Percentiles rank a stretch among this genome's conserved stretches.
phyloP scores from a whole-genome alignment of 2,113 vertebrate genomes.

The Colaptes auratus region DNA sequence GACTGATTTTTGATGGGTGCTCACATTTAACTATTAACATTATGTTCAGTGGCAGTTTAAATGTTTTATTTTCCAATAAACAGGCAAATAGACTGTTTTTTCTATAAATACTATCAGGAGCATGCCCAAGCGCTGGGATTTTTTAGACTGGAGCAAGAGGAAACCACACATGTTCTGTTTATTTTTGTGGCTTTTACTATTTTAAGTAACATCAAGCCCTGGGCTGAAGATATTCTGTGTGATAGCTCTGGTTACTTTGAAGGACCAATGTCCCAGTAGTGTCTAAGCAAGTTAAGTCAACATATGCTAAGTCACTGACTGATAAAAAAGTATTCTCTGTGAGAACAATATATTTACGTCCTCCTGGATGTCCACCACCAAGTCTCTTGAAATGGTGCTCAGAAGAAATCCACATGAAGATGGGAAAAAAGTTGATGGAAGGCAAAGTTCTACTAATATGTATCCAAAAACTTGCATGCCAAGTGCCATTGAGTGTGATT shows the following conservation, averaged over 20 bases:
- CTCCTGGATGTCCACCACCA: background rate
- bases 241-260: slow-evolving; percentile 22
- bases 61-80: slow-evolving; percentile 64
- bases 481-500: background rate
- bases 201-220: slow-evolving; percentile 2
- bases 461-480: background rate
- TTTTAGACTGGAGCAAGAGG: slow-evolving; percentile 32
- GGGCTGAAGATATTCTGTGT: slow-evolving; percentile 2
- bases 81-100: slow-evolving; percentile 43
- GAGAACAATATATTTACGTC: background rate
- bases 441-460: background rate
- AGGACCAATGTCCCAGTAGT: background rate
- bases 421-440: background rate
- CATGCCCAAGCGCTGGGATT: slow-evolving; percentile 36
- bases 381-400: background rate
- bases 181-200: slow-evolving; percentile 53
- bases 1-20: slow-evolving; percentile 49
- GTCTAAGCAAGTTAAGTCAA: slow-evolving; percentile 3
- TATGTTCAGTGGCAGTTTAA: slow-evolving; percentile 17
- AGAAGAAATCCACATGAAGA: background rate
- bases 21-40: slow-evolving; percentile 48
- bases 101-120: slow-evolving; percentile 54
- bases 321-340: background rate
- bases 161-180: slow-evolving; percentile 52
- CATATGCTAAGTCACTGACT: background rate